These are phyloP conservation scores for Psococerastis gibbosa DNA, from an alignment of 2,888 invertebrate species.

Conservation along the genomic window DNA sequence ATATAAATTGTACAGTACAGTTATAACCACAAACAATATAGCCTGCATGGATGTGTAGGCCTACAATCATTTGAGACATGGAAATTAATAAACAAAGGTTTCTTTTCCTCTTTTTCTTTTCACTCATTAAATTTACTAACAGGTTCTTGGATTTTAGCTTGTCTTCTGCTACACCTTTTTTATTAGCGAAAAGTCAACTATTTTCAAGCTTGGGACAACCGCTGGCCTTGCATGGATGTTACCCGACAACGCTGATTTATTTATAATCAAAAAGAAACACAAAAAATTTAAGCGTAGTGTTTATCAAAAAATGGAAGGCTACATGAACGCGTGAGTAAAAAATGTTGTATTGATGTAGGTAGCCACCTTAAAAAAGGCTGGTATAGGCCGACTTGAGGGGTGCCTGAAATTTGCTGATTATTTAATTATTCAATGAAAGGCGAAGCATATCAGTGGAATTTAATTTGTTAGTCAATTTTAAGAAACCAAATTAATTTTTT, in stretches of 20 bases:
- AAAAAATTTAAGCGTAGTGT: conserved; percentile 1
- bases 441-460: too few relatives aligned
- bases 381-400: too few relatives aligned
- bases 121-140: too few relatives aligned
- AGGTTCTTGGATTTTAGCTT: conserved; percentile 1
- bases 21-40: too few relatives aligned
- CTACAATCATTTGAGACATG: too few relatives aligned
- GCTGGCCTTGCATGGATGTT: conserved; percentile 5
- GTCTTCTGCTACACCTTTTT: conserved; percentile 4
- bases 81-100: neutral
- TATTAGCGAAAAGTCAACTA: neutral
- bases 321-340: conserved; percentile 1
- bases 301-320: conserved; percentile 1
- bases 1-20: too few relatives aligned
- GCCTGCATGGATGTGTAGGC: too few relatives aligned
- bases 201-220: conserved; percentile 7
- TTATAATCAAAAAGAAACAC: neutral
- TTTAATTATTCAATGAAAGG: too few relatives aligned
- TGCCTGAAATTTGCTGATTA: too few relatives aligned
- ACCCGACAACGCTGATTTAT: conserved; percentile 1
- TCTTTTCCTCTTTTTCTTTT: neutral
- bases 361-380: too few relatives aligned
- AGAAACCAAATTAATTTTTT: too few relatives aligned
- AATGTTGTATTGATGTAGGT: neutral
- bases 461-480: too few relatives aligned